phyloP scores from a whole-genome alignment of 1,140 invertebrate genomes.

The Penaeus vannamei region DNA sequence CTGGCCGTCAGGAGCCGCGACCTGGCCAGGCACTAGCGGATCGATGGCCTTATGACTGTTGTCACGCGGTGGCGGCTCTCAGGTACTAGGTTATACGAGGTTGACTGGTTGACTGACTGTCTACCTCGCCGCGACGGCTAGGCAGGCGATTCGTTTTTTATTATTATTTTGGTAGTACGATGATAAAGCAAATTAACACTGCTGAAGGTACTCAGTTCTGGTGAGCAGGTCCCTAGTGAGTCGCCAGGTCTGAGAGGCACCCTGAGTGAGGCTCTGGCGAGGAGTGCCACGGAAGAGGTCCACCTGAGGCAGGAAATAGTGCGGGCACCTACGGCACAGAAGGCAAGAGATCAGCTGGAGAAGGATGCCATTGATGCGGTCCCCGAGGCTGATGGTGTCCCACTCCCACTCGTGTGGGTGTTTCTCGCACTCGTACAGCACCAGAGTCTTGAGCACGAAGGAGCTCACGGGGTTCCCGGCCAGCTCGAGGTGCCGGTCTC shows the following conservation, averaged over 20 bases:
- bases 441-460: conserved; percentile 95
- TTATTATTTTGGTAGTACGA: conserved; percentile 14
- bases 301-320: conserved; percentile 93
- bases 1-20: conserved; percentile 42
- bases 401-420: conserved; percentile 95
- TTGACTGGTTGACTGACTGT: conserved; percentile 17
- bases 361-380: conserved; percentile 96
- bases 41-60: conserved; percentile 41
- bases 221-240: conserved; percentile 94
- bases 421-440: conserved; percentile 98
- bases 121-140: conserved; percentile 6
- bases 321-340: conserved; percentile 95
- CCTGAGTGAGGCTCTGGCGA: conserved; percentile 93
- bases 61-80: conserved; percentile 22
- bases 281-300: conserved; percentile 97
- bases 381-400: conserved; percentile 94
- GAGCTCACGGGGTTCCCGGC: conserved; percentile 93
- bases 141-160: background rate
- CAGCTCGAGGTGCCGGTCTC: conserved; percentile 93
- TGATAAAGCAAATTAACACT: conserved; percentile 60
- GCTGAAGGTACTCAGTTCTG: conserved; percentile 67
- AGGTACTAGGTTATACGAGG: conserved; percentile 1
- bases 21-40: conserved; percentile 44
- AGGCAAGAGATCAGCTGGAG: conserved; percentile 97
- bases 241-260: conserved; percentile 97